Evolutionary conservation across 2,888 invertebrate genomes (phyloP), one percentile per base, ranked within the genome.

Genomic region (Drosophila phalerata): DNA sequence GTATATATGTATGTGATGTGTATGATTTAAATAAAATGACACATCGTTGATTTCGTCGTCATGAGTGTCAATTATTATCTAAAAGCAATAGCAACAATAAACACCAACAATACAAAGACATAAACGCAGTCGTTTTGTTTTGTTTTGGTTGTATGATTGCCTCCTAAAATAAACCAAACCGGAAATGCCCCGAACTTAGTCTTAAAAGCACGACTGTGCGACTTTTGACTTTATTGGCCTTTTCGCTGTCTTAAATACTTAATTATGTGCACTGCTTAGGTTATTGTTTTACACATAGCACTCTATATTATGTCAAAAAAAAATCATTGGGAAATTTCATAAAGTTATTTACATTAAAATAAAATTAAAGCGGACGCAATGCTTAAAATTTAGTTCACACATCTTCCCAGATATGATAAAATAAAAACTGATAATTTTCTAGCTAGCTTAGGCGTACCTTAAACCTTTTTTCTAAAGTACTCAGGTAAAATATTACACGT

Each of bases 111-210:
- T 55, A 76, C 62, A 63, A 64, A 52, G 53, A 56, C 52, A 52
- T 8, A 37, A 19, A 32, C 19, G 72, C 75, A 85, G 65, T 70
- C 66, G 60, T 47, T 32, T 48, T 48, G 60, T 47, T 32, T 48
- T 48, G 48, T 30, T 63, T 71, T 68, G 22, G 48, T 15, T 37
- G 40, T 40, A 40, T 40, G 40, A 40, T 68, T 45, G 55, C 40
- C 15, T 47, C 42, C 37, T 49, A 61, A 53, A 74, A 58, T 45
- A 57, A 57, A 19, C 43, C n/a, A 15, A 81, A 67, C 79, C 86
- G 86, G 86, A 83, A 83, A 83, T 83, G 70, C 86, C 84, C 57
- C 62, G 73, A 76, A 51, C 70, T 65, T 64, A 49, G 62, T 53
- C 40, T 13, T 25, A 28, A 66, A 53, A 47, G 22, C 38, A 22